Base-by-base conservation (phyloP, 2,888 invertebrate genomes). In the Spisula subtruncata region DNA sequence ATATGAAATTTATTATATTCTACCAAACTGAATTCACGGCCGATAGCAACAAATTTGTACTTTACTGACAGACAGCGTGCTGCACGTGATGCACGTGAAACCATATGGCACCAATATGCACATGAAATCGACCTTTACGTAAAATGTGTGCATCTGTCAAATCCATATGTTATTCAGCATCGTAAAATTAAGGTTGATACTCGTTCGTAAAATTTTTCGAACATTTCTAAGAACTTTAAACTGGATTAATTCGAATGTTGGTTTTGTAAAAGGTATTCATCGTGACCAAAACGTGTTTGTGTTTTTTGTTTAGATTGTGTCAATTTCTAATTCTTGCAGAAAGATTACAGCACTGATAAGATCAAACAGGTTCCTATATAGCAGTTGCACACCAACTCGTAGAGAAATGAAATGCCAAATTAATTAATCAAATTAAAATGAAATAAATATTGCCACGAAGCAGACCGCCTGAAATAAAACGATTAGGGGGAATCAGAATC, bases 351-450 rank as follows among this genome's bases (percentile, higher is more conserved):
- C 2, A 5, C 41, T 41, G 25, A n/a, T 66, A n/a, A 25, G 25
- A 66, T 66, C 25, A 66, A 66, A 66, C 60, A n/a, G 25, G 6
- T n/a, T 25, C n/a, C n/a, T n/a, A n/a, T n/a, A 20, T 25, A 10
- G 25, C n/a, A 66, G 12, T 66, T 25, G 10, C 60, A 66, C 25
- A 66, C 32, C 75, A 75, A 10, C 32, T 71, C 71, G 71, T 71
- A 32, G 12, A n/a, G n/a, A 71, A 75, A 75, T 75, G 32, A 35
- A 32, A 41, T 35, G 16, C 32, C 14, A 32, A 75, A 75, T 32
- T 32, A 32, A 75, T 75, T 75, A 75, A 75, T 75, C 25, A 32
- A 75, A 75, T 75, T 75, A 75, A 75, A 75, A 66, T 75, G 29
- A 75, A 75, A 75, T 75, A 18, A 75, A 75, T 75, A 8, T 75